Base-by-base conservation (phyloP, 2,888 invertebrate genomes). In the Epistrophe eligans region DNA sequence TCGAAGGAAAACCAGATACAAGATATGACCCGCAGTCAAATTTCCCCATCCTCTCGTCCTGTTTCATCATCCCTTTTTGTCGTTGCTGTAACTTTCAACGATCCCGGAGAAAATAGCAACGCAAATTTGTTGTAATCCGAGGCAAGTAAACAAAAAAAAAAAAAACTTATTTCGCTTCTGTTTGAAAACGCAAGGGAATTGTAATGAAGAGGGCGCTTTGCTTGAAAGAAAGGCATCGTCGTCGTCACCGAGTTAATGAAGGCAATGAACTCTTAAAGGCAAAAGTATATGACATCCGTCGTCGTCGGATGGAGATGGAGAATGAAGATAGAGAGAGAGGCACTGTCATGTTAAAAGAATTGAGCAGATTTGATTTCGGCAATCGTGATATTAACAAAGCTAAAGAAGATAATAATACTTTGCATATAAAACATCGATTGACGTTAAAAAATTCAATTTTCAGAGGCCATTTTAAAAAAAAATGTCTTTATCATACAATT, bases 191-290 rank as follows among this genome's bases (percentile, higher is more conserved):
- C 52, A 50, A 19, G 67, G 62, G 74, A 84, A 79, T 83, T 55
- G 79, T 70, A 74, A 62, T 73, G 76, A 77, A 71, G 64, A 43
- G 19, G 35, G 64, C n/a, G n/a, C n/a, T n/a, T n/a, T n/a, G 35
- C 40, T 79, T 55, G 45, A 15, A 35, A 35, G 7, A 35, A 55
- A 52, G 35, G 15, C 70, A 15, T 70, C 40, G 40, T 55, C 70
- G 10, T 70, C 40, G 40, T 55, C 52, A 55, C 10, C 40, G 71
- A 66, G 58, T 58, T 19, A 60, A 58, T 58, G 48, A 77, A 83
- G 67, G 83, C 77, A 83, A 83, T 83, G 83, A 83, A 67, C 83
- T 52, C 60, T 28, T 73, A 77, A 67, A 74, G 43, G 13, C 43
- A 64, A 57, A 66, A 24, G 38, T 77, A 64, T 43, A 72, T 43